Evolutionary conservation across 2,113 vertebrate genomes (phyloP).

Genomic region (Stegostoma tigrinum): DNA sequence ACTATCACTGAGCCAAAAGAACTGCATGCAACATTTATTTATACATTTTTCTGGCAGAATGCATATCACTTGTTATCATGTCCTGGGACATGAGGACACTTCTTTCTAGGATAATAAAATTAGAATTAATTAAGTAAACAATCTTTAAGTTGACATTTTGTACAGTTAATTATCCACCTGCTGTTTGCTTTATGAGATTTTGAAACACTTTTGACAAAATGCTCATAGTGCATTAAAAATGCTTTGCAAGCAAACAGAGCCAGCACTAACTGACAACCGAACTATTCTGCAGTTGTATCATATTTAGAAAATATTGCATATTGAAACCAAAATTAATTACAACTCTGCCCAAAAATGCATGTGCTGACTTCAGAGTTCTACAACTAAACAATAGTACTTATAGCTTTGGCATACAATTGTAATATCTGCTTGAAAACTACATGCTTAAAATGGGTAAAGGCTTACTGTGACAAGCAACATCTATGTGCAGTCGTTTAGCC

Average conservation of each 20-base stretch:
- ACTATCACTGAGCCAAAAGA: no score
- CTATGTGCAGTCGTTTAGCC: not conserved
- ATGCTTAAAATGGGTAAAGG: not conserved
- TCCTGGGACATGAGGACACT: not conserved
- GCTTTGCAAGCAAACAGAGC: not conserved
- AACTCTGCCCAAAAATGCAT: not conserved
- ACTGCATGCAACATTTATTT: not conserved
- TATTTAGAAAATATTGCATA: not conserved
- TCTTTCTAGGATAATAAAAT: not conserved
- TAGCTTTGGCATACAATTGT: not conserved
- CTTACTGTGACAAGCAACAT: not conserved
- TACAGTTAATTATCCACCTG: no score
- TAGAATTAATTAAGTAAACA: not conserved
- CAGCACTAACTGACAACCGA: not conserved
- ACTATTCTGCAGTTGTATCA: not conserved
- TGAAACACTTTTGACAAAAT: not conserved
- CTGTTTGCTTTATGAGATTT: not conserved
- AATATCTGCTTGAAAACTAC: no score
- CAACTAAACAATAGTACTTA: not conserved
- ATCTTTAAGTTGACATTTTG: not conserved
- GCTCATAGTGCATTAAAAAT: not conserved
- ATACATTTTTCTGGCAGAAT: not conserved
- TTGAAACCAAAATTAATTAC: conserved; percentile 15
- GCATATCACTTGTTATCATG: not conserved
- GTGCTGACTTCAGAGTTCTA: conserved; percentile 19